These are phyloP conservation scores for Drosophila leontia DNA, from an alignment of 1,140 invertebrate species.

Conservation along the genomic window DNA sequence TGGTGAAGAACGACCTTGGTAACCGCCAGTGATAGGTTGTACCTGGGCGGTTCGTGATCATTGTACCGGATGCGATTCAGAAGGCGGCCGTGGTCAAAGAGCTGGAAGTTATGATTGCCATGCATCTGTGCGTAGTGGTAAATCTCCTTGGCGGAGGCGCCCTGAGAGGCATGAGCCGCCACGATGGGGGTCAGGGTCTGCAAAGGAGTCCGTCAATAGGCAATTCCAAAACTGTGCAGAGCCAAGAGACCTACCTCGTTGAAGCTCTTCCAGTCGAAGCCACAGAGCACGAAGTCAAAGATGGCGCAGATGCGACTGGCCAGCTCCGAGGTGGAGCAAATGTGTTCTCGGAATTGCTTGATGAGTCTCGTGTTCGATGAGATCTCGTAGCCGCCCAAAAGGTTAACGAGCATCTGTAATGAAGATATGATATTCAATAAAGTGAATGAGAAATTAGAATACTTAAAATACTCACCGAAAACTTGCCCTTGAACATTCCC, in stretches of 20 bases:
- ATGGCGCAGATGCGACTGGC: constrained; percentile 42
- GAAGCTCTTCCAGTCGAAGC: constrained; percentile 55
- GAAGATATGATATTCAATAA: background rate
- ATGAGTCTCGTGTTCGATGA: constrained; percentile 27
- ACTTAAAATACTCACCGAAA: constrained; percentile 30
- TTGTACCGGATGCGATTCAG: constrained; percentile 30
- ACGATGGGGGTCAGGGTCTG: constrained; percentile 52
- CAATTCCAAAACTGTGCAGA: no score
- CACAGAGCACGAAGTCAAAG: constrained; percentile 57
- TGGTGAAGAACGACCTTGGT: constrained; percentile 49
- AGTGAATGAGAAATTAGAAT: no score
- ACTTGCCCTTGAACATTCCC: constrained; percentile 48
- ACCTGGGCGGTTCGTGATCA: background rate
- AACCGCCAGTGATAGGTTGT: constrained; percentile 33
- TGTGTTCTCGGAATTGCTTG: constrained; percentile 36
- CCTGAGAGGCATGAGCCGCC: constrained; percentile 47
- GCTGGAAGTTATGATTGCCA: constrained; percentile 5
- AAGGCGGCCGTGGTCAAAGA: constrained; percentile 30
- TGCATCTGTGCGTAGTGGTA: constrained; percentile 56
- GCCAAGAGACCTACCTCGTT: constrained; percentile 26
- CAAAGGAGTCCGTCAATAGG: background rate
- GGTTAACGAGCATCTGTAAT: constrained; percentile 37
- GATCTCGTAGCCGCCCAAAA: constrained; percentile 49
- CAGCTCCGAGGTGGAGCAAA: constrained; percentile 15
- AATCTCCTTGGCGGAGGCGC: constrained; percentile 39